Evolutionary conservation across 2,113 vertebrate species (phyloP).

Genomic region (Girardinichthys multiradiatus): DNA sequence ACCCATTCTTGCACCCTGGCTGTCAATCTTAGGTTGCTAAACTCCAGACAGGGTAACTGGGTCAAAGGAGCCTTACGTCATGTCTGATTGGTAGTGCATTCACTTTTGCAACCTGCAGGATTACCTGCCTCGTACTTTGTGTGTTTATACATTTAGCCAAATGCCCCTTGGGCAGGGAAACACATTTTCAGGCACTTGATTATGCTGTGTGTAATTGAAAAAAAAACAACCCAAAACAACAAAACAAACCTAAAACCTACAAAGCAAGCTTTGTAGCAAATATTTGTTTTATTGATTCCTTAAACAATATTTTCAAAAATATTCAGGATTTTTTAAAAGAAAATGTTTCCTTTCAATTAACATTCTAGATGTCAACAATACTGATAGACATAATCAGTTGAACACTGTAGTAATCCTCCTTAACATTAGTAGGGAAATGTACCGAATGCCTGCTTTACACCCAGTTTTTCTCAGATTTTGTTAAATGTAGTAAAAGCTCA

Average conservation of each 20-base stretch:
- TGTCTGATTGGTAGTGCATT: slow-evolving; percentile 53
- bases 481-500: too few species aligned
- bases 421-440: too few species aligned
- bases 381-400: too few species aligned
- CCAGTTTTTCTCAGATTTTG: too few species aligned
- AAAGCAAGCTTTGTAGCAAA: background rate
- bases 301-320: too few species aligned
- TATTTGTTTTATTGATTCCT: background rate
- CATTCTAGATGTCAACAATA: too few species aligned
- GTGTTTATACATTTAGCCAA: slow-evolving; percentile 47
- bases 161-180: slow-evolving; percentile 20
- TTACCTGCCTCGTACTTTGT: slow-evolving; percentile 37
- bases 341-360: too few species aligned
- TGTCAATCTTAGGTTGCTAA: slow-evolving; percentile 51
- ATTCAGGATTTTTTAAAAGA: too few species aligned
- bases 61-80: slow-evolving; percentile 53
- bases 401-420: too few species aligned
- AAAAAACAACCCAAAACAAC: too few species aligned
- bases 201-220: background rate
- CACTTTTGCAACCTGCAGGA: slow-evolving; percentile 42
- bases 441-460: too few species aligned
- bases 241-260: background rate
- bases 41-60: slow-evolving; percentile 45
- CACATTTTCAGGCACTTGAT: slow-evolving; percentile 18
- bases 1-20: slow-evolving; percentile 31